phyloP scores from a whole-genome alignment of 2,113 vertebrate genomes.

The Chamaea fasciata region DNA sequence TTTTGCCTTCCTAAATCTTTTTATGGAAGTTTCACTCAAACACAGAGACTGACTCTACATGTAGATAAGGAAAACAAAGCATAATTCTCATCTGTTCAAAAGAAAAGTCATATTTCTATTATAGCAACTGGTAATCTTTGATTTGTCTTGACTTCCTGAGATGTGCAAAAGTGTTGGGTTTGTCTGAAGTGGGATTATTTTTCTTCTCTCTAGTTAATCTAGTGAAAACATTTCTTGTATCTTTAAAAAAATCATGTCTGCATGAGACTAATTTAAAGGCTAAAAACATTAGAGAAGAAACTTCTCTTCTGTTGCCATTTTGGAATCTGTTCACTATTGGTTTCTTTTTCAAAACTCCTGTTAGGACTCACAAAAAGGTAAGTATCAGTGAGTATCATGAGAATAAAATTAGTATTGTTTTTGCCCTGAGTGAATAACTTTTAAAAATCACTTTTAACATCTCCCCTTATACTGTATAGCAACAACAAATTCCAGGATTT shows the following conservation, averaged over 20 bases:
- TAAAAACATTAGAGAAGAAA: background rate
- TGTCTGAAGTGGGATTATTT: background rate
- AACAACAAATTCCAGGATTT: background rate
- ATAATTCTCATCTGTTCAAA: background rate
- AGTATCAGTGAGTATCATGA: background rate
- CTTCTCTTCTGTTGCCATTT: background rate
- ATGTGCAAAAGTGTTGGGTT: accelerated
- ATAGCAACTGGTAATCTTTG: background rate
- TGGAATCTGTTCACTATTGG: background rate
- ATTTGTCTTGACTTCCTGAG: background rate
- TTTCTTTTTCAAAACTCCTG: background rate
- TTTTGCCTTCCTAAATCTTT: background rate
- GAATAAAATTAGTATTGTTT: background rate
- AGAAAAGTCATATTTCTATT: background rate
- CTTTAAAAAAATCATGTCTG: background rate
- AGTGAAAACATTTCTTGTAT: background rate
- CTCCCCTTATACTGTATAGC: background rate
- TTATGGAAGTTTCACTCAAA: background rate
- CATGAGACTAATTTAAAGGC: background rate
- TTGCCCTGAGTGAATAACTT: background rate
- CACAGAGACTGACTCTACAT: background rate
- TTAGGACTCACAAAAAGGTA: background rate
- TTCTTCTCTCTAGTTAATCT: background rate
- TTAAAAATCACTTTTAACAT: background rate
- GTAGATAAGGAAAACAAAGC: background rate